These are phyloP conservation scores for Rhinoptilus africanus DNA, from an alignment of 2,113 vertebrate genomes.

Conservation along the genomic window DNA sequence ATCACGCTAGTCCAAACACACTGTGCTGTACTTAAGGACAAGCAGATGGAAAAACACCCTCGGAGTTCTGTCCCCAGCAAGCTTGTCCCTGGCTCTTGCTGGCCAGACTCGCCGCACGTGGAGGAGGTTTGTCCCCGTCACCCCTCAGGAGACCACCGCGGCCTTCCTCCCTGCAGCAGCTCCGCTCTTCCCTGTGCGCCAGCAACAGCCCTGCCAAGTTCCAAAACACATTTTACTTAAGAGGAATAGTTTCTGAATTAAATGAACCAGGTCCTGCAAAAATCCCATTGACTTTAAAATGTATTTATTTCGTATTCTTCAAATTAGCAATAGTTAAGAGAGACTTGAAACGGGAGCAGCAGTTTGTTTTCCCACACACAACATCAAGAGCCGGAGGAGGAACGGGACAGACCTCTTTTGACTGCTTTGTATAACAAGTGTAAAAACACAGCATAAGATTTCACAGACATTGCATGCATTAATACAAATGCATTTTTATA, in stretches of 20 bases:
- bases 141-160: accelerated
- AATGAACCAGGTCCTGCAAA: background rate
- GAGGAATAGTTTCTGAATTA: background rate
- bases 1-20: background rate
- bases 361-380: background rate
- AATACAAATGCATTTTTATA: background rate
- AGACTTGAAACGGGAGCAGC: background rate
- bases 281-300: background rate
- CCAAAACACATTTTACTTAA: background rate
- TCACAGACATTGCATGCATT: background rate
- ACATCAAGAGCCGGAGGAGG: background rate
- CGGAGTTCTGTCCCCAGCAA: background rate
- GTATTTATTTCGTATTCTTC: background rate
- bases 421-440: background rate
- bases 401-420: background rate
- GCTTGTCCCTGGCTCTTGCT: background rate
- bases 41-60: accelerated
- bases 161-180: background rate
- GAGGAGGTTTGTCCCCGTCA: background rate
- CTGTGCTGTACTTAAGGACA: background rate
- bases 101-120: accelerated
- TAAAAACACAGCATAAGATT: background rate
- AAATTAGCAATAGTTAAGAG: background rate
- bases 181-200: background rate
- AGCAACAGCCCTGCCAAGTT: background rate